Conservation (phyloP, 2,113 vertebrate genomes). For the Syngnathus typhle region DNA sequence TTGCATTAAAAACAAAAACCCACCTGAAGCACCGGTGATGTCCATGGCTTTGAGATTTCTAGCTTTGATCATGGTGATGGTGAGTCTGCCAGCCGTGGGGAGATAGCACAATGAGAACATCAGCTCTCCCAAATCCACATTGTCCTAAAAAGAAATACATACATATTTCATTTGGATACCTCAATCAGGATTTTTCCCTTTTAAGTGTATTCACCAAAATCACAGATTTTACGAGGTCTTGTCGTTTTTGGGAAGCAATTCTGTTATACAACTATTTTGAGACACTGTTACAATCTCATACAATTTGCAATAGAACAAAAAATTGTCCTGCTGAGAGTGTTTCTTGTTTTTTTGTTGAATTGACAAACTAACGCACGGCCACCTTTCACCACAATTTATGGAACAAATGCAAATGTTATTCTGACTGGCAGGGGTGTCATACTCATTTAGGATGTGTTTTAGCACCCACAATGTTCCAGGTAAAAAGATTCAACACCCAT, state of each 20-base stretch:
- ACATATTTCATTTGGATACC: neutral
- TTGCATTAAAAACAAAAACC: conserved; percentile 4
- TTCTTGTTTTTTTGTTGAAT: neutral
- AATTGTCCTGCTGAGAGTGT: too few relatives aligned
- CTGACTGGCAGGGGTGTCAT: too few relatives aligned
- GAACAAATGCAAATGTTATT: too few relatives aligned
- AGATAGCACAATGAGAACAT: conserved; percentile 99
- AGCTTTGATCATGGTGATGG: conserved; percentile 97
- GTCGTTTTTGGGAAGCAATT: too few relatives aligned
- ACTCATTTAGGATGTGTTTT: too few relatives aligned
- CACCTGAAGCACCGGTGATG: conserved; percentile 93
- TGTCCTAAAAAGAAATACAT: conserved; percentile 75
- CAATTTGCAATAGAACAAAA: too few relatives aligned
- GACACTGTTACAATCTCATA: too few relatives aligned
- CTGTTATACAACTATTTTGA: too few relatives aligned
- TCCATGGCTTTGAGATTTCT: conserved; percentile 99
- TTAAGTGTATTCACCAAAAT: neutral
- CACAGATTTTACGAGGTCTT: neutral
- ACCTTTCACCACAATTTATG: too few relatives aligned
- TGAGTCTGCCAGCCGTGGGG: conserved; percentile 93
- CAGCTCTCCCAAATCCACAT: conserved; percentile 93
- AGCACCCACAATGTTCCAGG: too few relatives aligned
- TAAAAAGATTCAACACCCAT: too few relatives aligned
- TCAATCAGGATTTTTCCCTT: neutral
- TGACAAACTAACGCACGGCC: neutral